Conservation (phyloP, 2,113 vertebrate genomes). For the Centropristis striata region DNA sequence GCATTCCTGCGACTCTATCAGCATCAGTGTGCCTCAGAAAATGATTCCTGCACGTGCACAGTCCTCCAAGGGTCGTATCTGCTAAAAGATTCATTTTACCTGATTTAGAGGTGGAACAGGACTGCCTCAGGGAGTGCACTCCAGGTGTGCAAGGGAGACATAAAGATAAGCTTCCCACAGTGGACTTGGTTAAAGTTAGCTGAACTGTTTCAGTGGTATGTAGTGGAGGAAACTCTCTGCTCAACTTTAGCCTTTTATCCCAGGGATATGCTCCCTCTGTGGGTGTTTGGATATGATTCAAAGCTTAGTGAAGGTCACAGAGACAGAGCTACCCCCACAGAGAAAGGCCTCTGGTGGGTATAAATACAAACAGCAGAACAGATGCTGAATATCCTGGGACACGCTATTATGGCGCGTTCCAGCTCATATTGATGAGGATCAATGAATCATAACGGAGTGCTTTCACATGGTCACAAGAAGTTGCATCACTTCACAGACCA, state of each 20-base stretch:
- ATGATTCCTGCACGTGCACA: background rate
- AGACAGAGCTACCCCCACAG: background rate
- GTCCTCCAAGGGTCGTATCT: slow-evolving; percentile 35
- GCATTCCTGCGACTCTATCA: slow-evolving; percentile 48
- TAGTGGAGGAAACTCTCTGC: background rate
- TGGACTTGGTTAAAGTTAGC: slow-evolving; percentile 4
- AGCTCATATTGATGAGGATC: background rate
- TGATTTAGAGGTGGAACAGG: slow-evolving; percentile 11
- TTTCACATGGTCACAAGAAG: slow-evolving; percentile 2
- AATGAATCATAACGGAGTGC: background rate
- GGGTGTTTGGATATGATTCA: slow-evolving; percentile 8
- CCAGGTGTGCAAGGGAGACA: slow-evolving; percentile 51
- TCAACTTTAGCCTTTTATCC: background rate
- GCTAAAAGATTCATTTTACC: slow-evolving; percentile 35
- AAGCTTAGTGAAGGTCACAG: slow-evolving; percentile 7
- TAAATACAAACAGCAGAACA: background rate
- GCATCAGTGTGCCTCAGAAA: background rate
- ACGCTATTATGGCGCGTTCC: background rate
- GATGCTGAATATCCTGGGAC: background rate
- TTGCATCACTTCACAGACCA: slow-evolving; percentile 31
- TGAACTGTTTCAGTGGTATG: background rate
- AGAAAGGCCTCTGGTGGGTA: slow-evolving; percentile 7
- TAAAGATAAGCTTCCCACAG: slow-evolving; percentile 17
- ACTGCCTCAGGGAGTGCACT: slow-evolving; percentile 28
- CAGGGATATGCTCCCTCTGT: background rate